Evolutionary conservation across 1,140 invertebrate species (phyloP).

Genomic region (Samia ricini): DNA sequence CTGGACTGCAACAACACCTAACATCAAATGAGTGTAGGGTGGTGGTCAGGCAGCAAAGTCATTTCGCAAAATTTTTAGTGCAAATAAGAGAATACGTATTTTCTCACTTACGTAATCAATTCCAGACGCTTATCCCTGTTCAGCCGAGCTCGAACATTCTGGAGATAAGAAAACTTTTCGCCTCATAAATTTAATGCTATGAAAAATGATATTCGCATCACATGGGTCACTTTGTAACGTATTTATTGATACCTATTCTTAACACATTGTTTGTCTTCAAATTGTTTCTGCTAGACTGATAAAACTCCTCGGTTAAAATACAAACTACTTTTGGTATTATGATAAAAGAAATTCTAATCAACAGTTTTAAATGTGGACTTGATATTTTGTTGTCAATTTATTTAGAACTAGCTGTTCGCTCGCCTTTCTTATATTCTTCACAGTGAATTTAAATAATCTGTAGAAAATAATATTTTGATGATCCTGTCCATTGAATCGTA

Average conservation of each 20-base stretch:
- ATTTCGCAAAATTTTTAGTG: not conserved
- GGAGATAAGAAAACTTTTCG: conserved; percentile 29
- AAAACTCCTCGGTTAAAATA: not conserved
- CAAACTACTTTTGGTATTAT: no score
- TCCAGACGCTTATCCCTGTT: conserved; percentile 8
- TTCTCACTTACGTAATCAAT: conserved; percentile 9
- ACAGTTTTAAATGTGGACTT: no score
- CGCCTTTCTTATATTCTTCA: no score
- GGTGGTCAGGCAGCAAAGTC: no score
- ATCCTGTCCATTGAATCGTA: no score
- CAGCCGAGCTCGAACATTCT: conserved; percentile 4
- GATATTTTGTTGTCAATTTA: no score
- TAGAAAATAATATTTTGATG: no score
- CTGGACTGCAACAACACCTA: no score
- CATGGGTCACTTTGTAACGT: conserved; percentile 23
- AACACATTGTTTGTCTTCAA: not conserved
- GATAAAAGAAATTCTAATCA: no score
- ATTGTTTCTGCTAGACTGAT: not conserved
- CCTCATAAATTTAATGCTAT: conserved; percentile 33
- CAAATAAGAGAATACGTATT: not conserved
- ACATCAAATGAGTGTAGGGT: no score
- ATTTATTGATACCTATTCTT: not conserved
- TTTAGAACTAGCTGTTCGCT: no score
- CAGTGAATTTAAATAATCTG: no score
- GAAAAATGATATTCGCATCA: conserved; percentile 32